Evolutionary conservation across 2,113 vertebrate genomes (phyloP).

Genomic region (Pandion haliaetus): DNA sequence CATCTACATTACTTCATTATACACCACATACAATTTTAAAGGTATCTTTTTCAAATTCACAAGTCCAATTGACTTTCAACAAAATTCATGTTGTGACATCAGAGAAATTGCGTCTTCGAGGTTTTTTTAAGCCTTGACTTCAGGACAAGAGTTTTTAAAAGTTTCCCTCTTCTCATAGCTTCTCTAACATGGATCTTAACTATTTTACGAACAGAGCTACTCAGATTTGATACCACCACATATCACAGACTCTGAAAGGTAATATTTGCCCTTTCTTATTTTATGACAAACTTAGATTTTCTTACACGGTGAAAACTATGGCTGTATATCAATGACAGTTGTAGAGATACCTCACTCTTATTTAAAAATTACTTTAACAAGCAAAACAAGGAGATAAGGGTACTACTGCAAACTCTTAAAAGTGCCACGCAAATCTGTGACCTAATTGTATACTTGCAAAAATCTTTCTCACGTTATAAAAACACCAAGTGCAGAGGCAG

Average conservation of each 20-base stretch:
- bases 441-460: not conserved
- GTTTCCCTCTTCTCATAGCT: not conserved
- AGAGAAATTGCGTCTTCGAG: not conserved
- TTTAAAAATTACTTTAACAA: not conserved
- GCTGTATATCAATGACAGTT: not conserved
- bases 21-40: not conserved
- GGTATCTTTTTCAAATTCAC: not conserved
- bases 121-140: not conserved
- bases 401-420: not conserved
- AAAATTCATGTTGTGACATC: not conserved
- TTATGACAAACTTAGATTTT: not conserved
- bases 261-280: not conserved
- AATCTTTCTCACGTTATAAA: not conserved
- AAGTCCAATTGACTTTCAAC: not conserved
- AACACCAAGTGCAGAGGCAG: not conserved
- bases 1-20: not conserved
- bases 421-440: not conserved
- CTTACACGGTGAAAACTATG: not conserved
- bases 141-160: not conserved
- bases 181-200: not conserved
- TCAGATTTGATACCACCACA: not conserved
- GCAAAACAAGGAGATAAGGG: not conserved
- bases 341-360: not conserved
- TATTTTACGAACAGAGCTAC: not conserved
- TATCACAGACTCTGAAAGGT: not conserved